Percentiles rank a stretch among this genome's conserved stretches.
Evolutionary conservation across 2,113 vertebrate species (phyloP).

Genomic region (Ceratotherium simum): DNA sequence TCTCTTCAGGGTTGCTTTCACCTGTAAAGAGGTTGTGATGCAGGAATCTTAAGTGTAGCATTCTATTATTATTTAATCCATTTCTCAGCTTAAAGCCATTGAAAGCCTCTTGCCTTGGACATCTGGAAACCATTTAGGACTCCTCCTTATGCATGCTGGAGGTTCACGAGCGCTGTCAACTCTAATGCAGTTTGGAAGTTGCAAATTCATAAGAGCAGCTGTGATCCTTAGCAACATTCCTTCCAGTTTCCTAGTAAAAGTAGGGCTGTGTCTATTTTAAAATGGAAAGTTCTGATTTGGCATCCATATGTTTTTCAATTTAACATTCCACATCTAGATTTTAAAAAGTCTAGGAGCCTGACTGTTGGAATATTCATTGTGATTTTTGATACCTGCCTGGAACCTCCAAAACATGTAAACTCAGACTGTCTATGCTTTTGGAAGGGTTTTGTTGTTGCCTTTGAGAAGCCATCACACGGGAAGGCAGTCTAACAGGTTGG

Average conservation of each 20-base stretch:
- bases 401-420: neutral
- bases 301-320: neutral
- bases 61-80: neutral
- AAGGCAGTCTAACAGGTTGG: neutral
- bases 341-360: neutral
- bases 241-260: conserved; percentile 22
- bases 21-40: neutral
- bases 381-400: neutral
- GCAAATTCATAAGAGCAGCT: neutral
- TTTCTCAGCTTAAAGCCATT: neutral
- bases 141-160: neutral
- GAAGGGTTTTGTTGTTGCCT: neutral
- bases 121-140: neutral
- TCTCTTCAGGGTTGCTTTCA: neutral
- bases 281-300: conserved; percentile 42
- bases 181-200: neutral
- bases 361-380: conserved; percentile 1
- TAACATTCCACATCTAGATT: conserved; percentile 20
- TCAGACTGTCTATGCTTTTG: neutral
- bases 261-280: neutral
- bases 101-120: neutral
- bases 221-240: neutral
- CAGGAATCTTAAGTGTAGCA: neutral
- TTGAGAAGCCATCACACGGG: neutral
- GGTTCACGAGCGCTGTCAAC: neutral